Evolutionary conservation across 2,888 invertebrate species (phyloP), one percentile per base, ranked within the genome.

Genomic region (Oxyscelio sp.): DNA sequence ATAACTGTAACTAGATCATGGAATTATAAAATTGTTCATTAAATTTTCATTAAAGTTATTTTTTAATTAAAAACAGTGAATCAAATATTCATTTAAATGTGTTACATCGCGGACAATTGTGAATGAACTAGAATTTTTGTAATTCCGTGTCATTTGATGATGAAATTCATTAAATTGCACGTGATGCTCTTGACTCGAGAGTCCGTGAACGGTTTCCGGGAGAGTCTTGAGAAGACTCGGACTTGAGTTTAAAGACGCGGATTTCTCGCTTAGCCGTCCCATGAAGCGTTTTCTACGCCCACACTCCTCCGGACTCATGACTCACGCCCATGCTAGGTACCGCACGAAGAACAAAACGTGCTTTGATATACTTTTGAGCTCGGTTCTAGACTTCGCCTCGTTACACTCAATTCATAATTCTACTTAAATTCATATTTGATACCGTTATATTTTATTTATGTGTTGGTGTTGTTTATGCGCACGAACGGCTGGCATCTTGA

Each of bases 361-460:
- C 79, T 71, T 63, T 68, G 80, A 74, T 68, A 74, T 81, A 61
- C 74, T 63, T 63, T 38, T 19, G 22, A 48, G 34, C 54, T 52
- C 52, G 66, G 50, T 22, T 54, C 52, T 4, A 50, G 50, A 59
- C 73, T 54, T 21, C 74, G 56, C 34, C 50, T 48, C 68, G 68
- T 61, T 66, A 61, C 74, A 61, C 74, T 81, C 81, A 74, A 81
- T 74, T 81, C 81, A 54, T 74, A 80, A 66, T 66, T 74, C 66
- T 80, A 80, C 73, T 73, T 80, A 80, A 59, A 80, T 73, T 73
- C 80, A 59, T 61, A 43, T 66, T 70, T 52, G 22, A 45, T 79
- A 63, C 70, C 78, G 78, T 79, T 79, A 79, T 27, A 40, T 54
- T 70, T 70, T 70, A 48, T 66, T 58, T 65, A 34, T n/a, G 68